Base-by-base conservation (phyloP, 1,140 invertebrate genomes). In the Trichonephila inaurata region DNA sequence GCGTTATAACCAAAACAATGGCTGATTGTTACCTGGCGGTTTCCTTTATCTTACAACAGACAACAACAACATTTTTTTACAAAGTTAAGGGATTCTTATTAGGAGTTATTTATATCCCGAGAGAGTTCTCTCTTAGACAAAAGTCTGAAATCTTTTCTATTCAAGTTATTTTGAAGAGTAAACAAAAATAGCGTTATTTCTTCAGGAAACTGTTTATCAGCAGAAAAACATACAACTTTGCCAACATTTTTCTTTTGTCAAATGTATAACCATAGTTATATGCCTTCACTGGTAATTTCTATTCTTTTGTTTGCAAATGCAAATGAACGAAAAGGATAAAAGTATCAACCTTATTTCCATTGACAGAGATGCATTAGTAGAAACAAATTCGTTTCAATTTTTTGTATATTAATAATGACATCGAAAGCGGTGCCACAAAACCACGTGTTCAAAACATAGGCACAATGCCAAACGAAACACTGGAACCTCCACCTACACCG, bases 381-480 rank as follows among this genome's bases (percentile, higher is more conserved):
- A 85, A 85, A 85, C 83, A 18, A 85, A 85, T 77, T 77, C 18
- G 28, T 40, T 77, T 24, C 16, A 77, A 40, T 77, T 77, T 77
- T 77, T 85, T 85, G 83, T 19, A 28, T 85, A 60, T 85, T 85
- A 85, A 85, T 85, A 85, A 85, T 61, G 83, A 60, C 83, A 85
- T 85, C 21, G 83, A 77, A 77, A 77, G 28, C 72, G 28, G 51
- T 85, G 21, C 51, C 58, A 60, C 51, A 89, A 88, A 89, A 89
- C 88, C 88, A 89, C 88, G 88, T 89, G 88, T 66, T 69, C 88
- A n/a, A 85, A 85, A 85, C 88, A 89, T 40, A 72, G 88, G 88
- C 88, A 89, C 1, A 33, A 1, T 64, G 88, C 88, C 88, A 89
- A 89, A 58, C 88, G 64, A 69, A 89, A 89, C 88, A 89, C 44